Base-by-base conservation (phyloP, 1,140 invertebrate genomes). In the Trissolcus basalis region DNA sequence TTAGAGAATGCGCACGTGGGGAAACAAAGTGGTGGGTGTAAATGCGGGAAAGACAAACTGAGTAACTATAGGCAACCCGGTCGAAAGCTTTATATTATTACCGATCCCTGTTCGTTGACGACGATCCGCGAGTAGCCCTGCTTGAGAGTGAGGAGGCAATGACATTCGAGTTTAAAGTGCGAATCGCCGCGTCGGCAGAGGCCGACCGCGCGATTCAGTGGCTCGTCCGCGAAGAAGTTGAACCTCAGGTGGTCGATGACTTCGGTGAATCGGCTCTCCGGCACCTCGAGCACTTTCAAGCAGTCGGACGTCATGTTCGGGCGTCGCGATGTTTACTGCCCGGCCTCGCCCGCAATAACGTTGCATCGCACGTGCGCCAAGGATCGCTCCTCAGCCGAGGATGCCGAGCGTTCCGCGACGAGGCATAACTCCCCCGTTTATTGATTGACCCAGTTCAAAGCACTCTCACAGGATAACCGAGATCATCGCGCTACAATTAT, bases 191-290 rank as follows among this genome's bases (percentile, higher is more conserved):
- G 84, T 6, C 84, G 71, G 73, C 93, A 94, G 0, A 96, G 88
- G 10, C 89, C 89, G n/a, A 94, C 92, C 0, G 93, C 92, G 56
- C 91, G 90, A 83, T 95, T 95, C 7, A 95, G 87, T 0, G 94
- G 94, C 82, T 95, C 94, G 78, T 95, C 94, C 2, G 92, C 91
- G 83, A 95, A 95, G 86, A 94, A 94, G 71, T 91, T 92, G 61
- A 90, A 86, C 32, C 92, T 89, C 53, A 95, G 87, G 81, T 95
- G 93, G 16, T 91, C 79, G 41, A 96, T 91, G 12, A 94, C 92
- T 35, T 91, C 89, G 9, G 89, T 81, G 68, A 89, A 91, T 58
- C 89, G 89, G 60, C 89, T 85, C 60, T 88, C 83, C 4, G 87
- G 83, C 32, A 93, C 89, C 32, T 88, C 58, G 4, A 80, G 51